Percentiles rank a stretch among this genome's conserved stretches.
Conservation (phyloP, 2,888 invertebrate genomes). For the Anodontia alba region DNA sequence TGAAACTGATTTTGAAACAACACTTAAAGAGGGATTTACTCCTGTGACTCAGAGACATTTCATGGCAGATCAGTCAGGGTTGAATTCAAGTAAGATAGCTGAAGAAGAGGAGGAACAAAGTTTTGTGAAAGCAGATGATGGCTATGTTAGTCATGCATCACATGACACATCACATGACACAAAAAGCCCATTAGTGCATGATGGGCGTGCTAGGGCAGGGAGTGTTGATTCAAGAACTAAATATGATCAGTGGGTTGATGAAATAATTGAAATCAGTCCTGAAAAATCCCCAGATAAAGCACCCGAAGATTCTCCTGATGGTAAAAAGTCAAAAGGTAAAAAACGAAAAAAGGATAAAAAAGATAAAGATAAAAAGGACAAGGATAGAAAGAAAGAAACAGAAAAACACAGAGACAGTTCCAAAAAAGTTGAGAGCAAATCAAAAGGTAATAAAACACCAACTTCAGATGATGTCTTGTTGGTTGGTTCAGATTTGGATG, state of each 20-base stretch:
- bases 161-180: constrained; percentile 23
- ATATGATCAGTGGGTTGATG: constrained; percentile 62
- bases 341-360: constrained; percentile 51
- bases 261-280: constrained; percentile 49
- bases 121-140: constrained; percentile 44
- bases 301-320: constrained; percentile 22
- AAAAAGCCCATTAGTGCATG: constrained; percentile 7
- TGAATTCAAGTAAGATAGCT: constrained; percentile 20
- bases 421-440: constrained; percentile 14
- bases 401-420: background rate
- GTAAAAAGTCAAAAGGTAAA: constrained; percentile 40
- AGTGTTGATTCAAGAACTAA: constrained; percentile 57
- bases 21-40: constrained; percentile 19
- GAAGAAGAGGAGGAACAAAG: constrained; percentile 24
- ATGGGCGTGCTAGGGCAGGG: constrained; percentile 20
- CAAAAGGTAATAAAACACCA: constrained; percentile 41
- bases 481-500: constrained; percentile 42
- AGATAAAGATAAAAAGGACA: constrained; percentile 38
- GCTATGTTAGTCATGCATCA: constrained; percentile 50
- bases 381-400: background rate
- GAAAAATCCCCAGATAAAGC: constrained; percentile 15
- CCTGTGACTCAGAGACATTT: constrained; percentile 3
- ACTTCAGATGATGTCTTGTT: constrained; percentile 48
- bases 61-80: constrained; percentile 20
- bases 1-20: constrained; percentile 26